Evolutionary conservation across 2,113 vertebrate species (phyloP).

Genomic region (Oncorhynchus kisutch): DNA sequence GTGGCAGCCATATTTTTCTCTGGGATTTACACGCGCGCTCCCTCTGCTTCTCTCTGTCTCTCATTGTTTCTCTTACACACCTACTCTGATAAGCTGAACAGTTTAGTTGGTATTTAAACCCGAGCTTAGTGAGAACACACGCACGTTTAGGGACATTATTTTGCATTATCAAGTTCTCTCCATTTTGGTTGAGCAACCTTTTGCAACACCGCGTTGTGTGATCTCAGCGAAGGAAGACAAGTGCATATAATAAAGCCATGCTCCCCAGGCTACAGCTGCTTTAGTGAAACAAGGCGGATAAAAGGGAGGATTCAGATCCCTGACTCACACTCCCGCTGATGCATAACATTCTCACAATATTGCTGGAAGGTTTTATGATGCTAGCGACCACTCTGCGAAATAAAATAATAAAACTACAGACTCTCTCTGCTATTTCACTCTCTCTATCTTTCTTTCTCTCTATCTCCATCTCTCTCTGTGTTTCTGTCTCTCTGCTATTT

Average conservation of each 20-base stretch:
- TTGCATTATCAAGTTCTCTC: background rate
- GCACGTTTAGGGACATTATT: conserved; percentile 5
- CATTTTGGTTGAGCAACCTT: conserved; percentile 18
- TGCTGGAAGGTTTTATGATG: conserved; percentile 59
- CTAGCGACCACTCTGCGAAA: conserved; percentile 36
- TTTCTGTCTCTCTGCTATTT: no score
- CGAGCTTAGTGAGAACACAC: background rate
- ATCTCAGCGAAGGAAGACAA: conserved; percentile 38
- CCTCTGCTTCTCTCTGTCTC: background rate
- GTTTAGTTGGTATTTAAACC: background rate
- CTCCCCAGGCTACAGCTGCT: conserved; percentile 59
- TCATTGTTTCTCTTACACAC: background rate
- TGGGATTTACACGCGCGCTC: background rate
- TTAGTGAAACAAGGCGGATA: conserved; percentile 72
- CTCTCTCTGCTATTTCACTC: background rate
- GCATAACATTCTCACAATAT: conserved; percentile 53
- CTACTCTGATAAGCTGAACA: conserved; percentile 7
- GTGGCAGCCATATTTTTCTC: background rate
- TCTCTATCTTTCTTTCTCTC: background rate
- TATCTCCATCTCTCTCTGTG: background rate
- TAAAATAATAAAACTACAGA: conserved; percentile 26
- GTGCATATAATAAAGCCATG: conserved; percentile 44
- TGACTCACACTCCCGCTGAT: conserved; percentile 65
- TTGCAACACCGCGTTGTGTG: conserved; percentile 42
- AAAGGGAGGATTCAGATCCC: conserved; percentile 64